Percentiles rank a stretch among this genome's conserved stretches.
Conservation (phyloP, 2,113 vertebrate species). For the Corythoichthys haematopterus region DNA sequence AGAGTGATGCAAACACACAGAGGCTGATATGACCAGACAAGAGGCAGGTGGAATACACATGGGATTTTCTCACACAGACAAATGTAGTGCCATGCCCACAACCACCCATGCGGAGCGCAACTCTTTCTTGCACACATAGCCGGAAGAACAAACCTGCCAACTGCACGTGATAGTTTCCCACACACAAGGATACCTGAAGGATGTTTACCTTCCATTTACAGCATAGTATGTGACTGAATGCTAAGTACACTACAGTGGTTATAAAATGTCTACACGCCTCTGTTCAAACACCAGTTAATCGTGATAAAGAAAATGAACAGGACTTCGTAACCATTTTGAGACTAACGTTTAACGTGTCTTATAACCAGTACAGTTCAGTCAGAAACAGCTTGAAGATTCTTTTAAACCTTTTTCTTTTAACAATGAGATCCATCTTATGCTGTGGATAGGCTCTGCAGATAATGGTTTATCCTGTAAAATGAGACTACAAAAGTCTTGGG, state of each 20-base stretch:
- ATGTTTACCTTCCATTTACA: conserved; percentile 22
- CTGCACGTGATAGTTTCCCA: not conserved
- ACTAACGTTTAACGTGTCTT: not conserved
- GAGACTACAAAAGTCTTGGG: no score
- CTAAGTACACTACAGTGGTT: not conserved
- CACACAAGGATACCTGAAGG: conserved; percentile 17
- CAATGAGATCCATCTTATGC: no score
- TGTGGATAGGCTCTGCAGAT: no score
- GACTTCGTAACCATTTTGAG: not conserved
- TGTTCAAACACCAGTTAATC: not conserved
- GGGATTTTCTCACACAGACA: conserved; percentile 21
- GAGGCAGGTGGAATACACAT: conserved; percentile 54
- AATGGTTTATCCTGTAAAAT: no score
- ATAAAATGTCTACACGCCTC: not conserved
- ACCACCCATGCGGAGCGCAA: conserved; percentile 8
- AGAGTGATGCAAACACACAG: conserved; percentile 50
- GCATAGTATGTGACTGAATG: not conserved
- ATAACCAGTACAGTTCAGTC: not conserved
- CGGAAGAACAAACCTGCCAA: conserved; percentile 1
- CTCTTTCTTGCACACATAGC: conserved; percentile 3
- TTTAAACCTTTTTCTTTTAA: not conserved
- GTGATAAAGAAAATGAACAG: not conserved
- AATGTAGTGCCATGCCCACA: conserved; percentile 26
- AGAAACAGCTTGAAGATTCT: not conserved
- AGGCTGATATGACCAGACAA: conserved; percentile 41